Evolutionary conservation across 2,113 vertebrate species (phyloP), one percentile per base, ranked within the genome.

Genomic region (Solenodon paradoxus): DNA sequence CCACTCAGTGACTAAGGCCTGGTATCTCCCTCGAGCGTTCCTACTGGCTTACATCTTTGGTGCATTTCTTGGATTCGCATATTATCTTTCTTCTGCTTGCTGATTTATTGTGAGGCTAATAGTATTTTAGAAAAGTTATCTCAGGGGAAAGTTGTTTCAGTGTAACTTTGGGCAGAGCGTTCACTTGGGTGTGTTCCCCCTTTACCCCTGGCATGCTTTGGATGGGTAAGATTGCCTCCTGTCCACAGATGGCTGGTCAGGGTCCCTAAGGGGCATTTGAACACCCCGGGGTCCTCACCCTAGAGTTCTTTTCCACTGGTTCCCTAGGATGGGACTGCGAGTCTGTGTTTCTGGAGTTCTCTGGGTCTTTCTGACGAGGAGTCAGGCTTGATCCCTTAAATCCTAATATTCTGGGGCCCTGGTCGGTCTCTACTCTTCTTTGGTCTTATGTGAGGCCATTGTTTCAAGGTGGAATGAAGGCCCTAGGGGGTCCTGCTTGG

Each of bases 381-480:
- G 20, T 45, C 82, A 64, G 59, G 28, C 12, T 30, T 42, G 45
- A 45, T 42, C 38, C 66, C 22, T 13, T 55, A 3, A 9, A 15
- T 61, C 24, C 47, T 57, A 1, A 15, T 9, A 8, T 61, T 74
- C 38, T n/a, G 69, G 66, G 72, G 28, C 12, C 59, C n/a, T 71
- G 32, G 11, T 7, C 68, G 42, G 30, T 77, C 55, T 53, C 66
- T 28, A 8, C 80, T 63, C 26, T 6, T 53, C 19, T 57, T 38
- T 64, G 35, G 42, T 75, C 66, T 92, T 28, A 24, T 0, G 17
- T 28, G n/a, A 38, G 22, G 40, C 79, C 40, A 20, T 49, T 28
- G 24, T 95, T 92, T 89, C 57, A 32, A 77, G 53, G 84, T 38
- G 28, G 84, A 38, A 17, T 5, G 9, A 47, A 55, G 66, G 30